Evolutionary conservation across 2,113 vertebrate genomes (phyloP).

Genomic region (Bettongia penicillata): DNA sequence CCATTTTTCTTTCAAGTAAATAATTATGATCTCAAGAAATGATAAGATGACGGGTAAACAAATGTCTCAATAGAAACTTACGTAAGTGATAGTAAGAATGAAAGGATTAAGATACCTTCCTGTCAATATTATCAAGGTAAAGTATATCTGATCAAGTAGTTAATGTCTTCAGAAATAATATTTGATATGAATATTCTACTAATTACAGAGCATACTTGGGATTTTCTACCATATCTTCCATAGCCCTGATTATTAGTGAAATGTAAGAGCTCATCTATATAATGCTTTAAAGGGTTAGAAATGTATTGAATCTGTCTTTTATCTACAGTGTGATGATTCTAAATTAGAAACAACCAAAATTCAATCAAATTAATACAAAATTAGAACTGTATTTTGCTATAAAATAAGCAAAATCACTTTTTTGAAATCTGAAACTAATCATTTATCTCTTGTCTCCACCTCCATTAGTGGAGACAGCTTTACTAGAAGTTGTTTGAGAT

Average conservation of each 20-base stretch:
- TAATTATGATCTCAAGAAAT: slow-evolving; percentile 45
- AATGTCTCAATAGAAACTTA: slow-evolving; percentile 41
- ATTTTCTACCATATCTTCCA: background rate
- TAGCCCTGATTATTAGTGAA: background rate
- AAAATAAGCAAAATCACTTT: background rate
- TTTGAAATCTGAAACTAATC: background rate
- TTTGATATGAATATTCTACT: background rate
- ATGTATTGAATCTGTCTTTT: background rate
- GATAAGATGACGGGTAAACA: slow-evolving; percentile 43
- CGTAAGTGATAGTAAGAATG: slow-evolving; percentile 18
- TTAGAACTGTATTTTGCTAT: background rate
- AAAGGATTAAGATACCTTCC: background rate
- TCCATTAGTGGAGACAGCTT: background rate
- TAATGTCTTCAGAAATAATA: background rate
- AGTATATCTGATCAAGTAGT: background rate
- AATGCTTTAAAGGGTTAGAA: background rate
- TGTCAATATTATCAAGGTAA: slow-evolving; percentile 8
- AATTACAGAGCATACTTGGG: background rate
- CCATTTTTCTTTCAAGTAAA: slow-evolving; percentile 33
- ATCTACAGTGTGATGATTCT: background rate
- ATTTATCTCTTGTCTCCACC: background rate
- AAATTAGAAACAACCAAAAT: background rate
- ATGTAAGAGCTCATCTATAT: background rate
- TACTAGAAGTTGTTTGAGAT: background rate
- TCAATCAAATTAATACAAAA: background rate